Conservation (phyloP, 2,797 vertebrate species). For the Silurus lanzhouensis region DNA sequence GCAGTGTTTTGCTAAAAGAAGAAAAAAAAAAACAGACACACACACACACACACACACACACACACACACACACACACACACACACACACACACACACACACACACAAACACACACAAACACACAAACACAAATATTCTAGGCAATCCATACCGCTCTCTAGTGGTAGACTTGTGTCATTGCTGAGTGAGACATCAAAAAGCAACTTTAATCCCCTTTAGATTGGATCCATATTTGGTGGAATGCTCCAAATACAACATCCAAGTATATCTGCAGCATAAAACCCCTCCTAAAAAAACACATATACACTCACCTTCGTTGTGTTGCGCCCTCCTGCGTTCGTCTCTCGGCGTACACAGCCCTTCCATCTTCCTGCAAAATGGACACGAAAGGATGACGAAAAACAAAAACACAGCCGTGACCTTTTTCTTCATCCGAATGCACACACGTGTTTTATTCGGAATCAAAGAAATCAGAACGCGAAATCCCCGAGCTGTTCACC, state of each 20-base stretch:
- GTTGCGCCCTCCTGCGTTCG: conserved; percentile 88
- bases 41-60: too few species aligned
- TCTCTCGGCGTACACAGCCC: conserved; percentile 86
- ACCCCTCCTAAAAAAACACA: background rate
- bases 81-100: background rate
- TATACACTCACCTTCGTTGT: conserved; percentile 85
- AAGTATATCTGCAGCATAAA: background rate
- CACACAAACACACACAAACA: background rate
- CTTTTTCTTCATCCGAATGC: conserved; percentile 21
- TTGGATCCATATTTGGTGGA: conserved; percentile 17
- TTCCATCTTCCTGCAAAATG: conserved; percentile 82
- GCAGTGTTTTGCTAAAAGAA: conserved; percentile 12
- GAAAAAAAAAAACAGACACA: background rate
- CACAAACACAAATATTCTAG: too few species aligned
- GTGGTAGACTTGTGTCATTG: conserved; percentile 22
- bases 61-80: background rate
- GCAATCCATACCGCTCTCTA: conserved; percentile 35
- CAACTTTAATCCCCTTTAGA: background rate
- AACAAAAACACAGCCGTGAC: background rate
- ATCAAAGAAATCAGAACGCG: background rate
- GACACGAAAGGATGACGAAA: background rate
- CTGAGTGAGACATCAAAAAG: conserved; percentile 25
- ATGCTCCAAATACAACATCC: background rate
- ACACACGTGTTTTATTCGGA: conserved; percentile 19
- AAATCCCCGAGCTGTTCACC: conserved; percentile 13